Evolutionary conservation across 2,888 invertebrate genomes (phyloP).

Genomic region (Parochlus steinenii): DNA sequence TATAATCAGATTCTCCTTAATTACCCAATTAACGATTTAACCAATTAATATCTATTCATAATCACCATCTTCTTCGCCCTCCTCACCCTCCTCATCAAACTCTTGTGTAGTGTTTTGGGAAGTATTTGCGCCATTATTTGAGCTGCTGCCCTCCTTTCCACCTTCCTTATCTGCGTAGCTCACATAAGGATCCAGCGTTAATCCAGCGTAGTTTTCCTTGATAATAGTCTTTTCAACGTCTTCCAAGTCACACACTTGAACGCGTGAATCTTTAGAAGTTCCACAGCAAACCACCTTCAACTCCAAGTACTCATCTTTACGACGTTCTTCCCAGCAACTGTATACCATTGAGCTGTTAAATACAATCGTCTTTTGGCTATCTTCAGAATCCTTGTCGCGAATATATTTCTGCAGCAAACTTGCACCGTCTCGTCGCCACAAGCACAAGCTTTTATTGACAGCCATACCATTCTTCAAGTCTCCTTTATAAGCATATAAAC

Average conservation of each 20-base stretch:
- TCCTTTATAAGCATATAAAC: slow-evolving; percentile 22
- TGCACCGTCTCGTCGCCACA: slow-evolving; percentile 29
- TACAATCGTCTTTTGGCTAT: too few relatives aligned
- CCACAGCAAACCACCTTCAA: slow-evolving; percentile 26
- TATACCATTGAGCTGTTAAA: slow-evolving; percentile 31
- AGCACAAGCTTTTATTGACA: slow-evolving; percentile 24
- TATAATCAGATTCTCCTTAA: too few relatives aligned
- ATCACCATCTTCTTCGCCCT: too few relatives aligned
- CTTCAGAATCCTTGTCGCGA: slow-evolving; percentile 18
- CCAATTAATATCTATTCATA: too few relatives aligned
- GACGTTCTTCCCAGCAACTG: slow-evolving; percentile 30
- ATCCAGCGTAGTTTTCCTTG: slow-evolving; percentile 7
- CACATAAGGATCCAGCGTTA: slow-evolving; percentile 10
- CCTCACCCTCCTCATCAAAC: too few relatives aligned
- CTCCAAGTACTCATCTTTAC: slow-evolving; percentile 24
- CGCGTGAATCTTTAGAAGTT: slow-evolving; percentile 20
- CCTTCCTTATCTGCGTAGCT: slow-evolving; percentile 12
- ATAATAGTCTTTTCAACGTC: slow-evolving; percentile 13
- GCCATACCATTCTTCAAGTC: slow-evolving; percentile 24
- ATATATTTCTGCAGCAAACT: slow-evolving; percentile 29
- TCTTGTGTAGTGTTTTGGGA: too few relatives aligned
- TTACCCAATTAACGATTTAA: too few relatives aligned
- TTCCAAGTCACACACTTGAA: slow-evolving; percentile 20
- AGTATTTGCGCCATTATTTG: too few relatives aligned
- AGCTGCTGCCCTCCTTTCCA: too few relatives aligned